Conservation (phyloP, 1,140 invertebrate genomes). For the Prorops nasuta region DNA sequence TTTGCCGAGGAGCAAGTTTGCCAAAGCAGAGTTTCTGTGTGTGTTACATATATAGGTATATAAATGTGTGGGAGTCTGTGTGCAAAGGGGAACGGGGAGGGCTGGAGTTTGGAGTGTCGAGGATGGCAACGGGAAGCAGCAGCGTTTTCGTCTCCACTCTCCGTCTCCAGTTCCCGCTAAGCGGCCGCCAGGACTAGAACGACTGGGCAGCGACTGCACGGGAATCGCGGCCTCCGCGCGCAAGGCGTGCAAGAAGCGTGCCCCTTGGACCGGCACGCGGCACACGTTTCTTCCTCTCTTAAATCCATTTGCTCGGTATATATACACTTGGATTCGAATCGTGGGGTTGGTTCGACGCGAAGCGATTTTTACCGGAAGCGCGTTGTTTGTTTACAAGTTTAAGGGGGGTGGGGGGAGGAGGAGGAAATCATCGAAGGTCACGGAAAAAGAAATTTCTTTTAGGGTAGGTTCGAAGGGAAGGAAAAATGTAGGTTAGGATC, state of each 20-base stretch:
- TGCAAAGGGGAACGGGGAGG: constrained; percentile 23
- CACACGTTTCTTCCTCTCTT: constrained; percentile 24
- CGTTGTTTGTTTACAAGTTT: not conserved
- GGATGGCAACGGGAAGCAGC: constrained; percentile 34
- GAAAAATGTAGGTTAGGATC: no score
- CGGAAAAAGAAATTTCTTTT: no score
- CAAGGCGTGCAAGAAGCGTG: no score
- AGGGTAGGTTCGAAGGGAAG: no score
- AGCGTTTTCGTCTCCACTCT: constrained; percentile 39
- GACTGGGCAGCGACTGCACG: constrained; percentile 24
- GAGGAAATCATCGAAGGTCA: no score
- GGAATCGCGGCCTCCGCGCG: no score
- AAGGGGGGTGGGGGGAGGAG: not conserved
- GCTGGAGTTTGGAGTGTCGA: constrained; percentile 23
- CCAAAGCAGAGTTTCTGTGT: no score
- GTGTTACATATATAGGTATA: no score
- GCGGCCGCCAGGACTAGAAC: constrained; percentile 51
- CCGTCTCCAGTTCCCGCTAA: constrained; percentile 54
- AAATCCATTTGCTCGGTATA: no score
- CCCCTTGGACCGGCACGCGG: no score
- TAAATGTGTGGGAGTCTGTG: constrained; percentile 27
- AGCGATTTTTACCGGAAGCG: not conserved
- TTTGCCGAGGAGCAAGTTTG: constrained; percentile 35
- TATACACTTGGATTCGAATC: no score
- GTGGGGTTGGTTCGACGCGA: not conserved